A percentile compares a stretch with the other conserved stretches of the same genome.
These are phyloP conservation scores for Syngnathus rostellatus DNA, from an alignment of 2,797 vertebrate genomes.

Conservation along the genomic window DNA sequence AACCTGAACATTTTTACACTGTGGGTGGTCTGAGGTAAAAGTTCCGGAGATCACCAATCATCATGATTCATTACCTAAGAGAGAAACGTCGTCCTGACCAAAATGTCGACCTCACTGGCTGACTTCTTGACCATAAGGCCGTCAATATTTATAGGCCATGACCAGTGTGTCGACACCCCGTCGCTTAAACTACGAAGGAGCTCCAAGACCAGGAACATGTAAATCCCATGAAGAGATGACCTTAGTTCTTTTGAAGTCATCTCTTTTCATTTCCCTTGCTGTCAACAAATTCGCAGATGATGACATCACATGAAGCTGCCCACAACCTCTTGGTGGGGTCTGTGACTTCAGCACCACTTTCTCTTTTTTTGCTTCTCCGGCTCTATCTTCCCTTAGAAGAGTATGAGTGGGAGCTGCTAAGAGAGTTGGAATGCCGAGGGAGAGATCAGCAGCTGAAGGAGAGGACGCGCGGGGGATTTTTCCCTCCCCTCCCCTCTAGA, in stretches of 20 bases:
- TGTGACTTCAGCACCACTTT: conserved; percentile 58
- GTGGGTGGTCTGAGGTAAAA: conserved; percentile 4
- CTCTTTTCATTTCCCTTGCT: conserved; percentile 38
- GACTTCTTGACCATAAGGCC: conserved; percentile 4
- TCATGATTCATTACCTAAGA: conserved; percentile 4
- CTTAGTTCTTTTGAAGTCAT: conserved; percentile 33
- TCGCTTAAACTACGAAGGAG: conserved; percentile 20
- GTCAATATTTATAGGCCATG: not conserved
- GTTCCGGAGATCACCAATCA: not conserved
- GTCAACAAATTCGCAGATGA: conserved; percentile 23
- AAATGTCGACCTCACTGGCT: not conserved
- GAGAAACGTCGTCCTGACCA: not conserved
- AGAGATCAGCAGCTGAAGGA: conserved; percentile 42
- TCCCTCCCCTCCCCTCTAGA: conserved; percentile 39
- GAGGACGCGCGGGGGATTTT: conserved; percentile 59
- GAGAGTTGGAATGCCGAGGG: conserved; percentile 60
- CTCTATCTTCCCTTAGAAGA: conserved; percentile 24
- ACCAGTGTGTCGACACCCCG: conserved; percentile 5
- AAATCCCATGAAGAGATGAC: conserved; percentile 20
- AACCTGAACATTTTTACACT: not conserved
- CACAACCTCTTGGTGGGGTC: conserved; percentile 49
- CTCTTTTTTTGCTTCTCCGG: conserved; percentile 9
- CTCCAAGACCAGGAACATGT: conserved; percentile 16
- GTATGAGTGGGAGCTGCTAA: conserved; percentile 67
- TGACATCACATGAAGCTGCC: conserved; percentile 24